Conservation (phyloP, 2,888 invertebrate species). For the Camptogramma bilineatum region DNA sequence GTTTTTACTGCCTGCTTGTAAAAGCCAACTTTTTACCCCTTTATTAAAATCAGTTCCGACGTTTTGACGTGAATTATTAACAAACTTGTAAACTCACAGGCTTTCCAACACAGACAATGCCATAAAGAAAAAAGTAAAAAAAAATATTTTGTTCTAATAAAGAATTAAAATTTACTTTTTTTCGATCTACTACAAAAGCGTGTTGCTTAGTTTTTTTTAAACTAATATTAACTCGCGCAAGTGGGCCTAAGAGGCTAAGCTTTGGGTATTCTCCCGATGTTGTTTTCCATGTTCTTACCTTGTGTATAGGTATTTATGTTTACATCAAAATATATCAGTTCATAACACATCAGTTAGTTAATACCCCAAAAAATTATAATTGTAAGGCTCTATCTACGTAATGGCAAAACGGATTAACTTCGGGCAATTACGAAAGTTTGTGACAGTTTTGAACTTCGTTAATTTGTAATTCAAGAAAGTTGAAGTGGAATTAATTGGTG, state of each 20-base stretch:
- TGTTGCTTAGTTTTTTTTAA: no score
- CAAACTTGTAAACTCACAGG: not conserved
- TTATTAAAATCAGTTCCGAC: not conserved
- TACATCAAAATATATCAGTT: no score
- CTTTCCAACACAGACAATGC: not conserved
- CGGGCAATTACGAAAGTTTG: constrained; percentile 29
- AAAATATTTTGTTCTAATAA: no score
- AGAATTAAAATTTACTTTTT: no score
- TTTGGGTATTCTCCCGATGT: no score
- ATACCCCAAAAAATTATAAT: not conserved
- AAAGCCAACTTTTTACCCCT: not conserved
- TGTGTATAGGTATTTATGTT: no score
- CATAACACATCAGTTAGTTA: no score
- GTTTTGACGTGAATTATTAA: not conserved
- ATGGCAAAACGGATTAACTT: constrained; percentile 31
- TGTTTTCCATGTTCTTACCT: no score
- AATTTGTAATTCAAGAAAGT: constrained; percentile 35
- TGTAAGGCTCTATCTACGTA: constrained; percentile 11
- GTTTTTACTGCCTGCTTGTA: not conserved
- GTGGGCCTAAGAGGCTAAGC: no score
- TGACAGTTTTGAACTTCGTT: constrained; percentile 29
- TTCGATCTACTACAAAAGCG: no score
- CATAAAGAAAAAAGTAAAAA: no score
- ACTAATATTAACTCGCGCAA: no score
- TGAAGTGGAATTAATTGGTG: constrained; percentile 31